Evolutionary conservation across 2,113 vertebrate genomes (phyloP).

Genomic region (Myrmophylax atrothorax): DNA sequence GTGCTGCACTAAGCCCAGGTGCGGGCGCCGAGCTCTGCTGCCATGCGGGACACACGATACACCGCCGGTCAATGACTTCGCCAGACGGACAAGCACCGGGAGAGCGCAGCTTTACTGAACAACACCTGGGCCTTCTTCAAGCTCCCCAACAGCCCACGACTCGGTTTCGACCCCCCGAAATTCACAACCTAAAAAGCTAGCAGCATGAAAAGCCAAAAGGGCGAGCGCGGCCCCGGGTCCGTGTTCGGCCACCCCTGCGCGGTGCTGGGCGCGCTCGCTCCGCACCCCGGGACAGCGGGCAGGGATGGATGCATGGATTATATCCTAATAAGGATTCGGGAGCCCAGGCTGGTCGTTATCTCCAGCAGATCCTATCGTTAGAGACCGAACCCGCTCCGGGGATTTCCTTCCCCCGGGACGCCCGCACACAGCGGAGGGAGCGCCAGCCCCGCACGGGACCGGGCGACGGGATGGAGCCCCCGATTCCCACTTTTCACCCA

Average conservation of each 20-base stretch:
- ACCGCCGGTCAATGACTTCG: rapidly evolving
- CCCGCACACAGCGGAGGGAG: not conserved
- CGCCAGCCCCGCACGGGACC: not conserved
- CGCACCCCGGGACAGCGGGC: not conserved
- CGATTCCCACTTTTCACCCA: rapidly evolving
- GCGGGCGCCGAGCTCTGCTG: not conserved
- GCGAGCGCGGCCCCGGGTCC: not conserved
- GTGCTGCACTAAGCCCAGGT: not conserved
- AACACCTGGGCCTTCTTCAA: not conserved
- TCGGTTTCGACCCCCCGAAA: rapidly evolving
- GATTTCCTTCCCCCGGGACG: not conserved
- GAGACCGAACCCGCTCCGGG: not conserved
- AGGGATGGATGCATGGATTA: not conserved
- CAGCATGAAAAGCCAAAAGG: not conserved
- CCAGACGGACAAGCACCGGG: rapidly evolving
- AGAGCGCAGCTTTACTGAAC: not conserved
- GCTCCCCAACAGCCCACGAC: not conserved
- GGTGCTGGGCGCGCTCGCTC: not conserved
- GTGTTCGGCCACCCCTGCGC: not conserved
- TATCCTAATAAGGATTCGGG: conserved; percentile 7
- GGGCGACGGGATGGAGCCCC: rapidly evolving
- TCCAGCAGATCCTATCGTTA: not conserved
- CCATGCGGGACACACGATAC: rapidly evolving
- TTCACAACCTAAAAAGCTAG: not conserved
- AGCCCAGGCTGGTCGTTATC: not conserved